Conservation (phyloP, 2,797 vertebrate genomes). For the Syngnathus acus region DNA sequence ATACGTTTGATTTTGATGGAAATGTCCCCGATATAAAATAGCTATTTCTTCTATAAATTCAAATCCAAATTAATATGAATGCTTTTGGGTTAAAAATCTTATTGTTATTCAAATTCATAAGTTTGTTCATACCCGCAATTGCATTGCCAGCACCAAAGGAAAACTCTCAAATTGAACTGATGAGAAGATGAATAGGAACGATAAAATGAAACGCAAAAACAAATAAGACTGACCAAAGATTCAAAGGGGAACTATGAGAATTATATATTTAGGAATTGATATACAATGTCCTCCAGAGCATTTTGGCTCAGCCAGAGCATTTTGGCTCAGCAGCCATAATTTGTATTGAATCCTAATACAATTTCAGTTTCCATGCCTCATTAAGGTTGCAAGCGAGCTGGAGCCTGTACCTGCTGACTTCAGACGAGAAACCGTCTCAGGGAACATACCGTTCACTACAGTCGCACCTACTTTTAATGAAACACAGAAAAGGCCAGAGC, state of each 20-base stretch:
- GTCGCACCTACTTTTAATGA: no score
- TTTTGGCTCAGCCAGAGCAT: not conserved
- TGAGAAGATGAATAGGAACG: not conserved
- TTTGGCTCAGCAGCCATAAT: not conserved
- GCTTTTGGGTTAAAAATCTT: not conserved
- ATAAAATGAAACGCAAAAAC: not conserved
- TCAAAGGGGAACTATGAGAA: not conserved
- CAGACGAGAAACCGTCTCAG: not conserved
- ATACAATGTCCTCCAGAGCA: not conserved
- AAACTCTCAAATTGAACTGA: not conserved
- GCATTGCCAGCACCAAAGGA: not conserved
- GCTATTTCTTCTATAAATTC: slow-evolving; percentile 1
- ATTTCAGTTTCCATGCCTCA: not conserved
- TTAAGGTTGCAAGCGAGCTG: not conserved
- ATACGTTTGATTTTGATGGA: slow-evolving; percentile 14
- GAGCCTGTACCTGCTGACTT: not conserved
- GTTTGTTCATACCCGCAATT: not conserved
- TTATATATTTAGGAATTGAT: not conserved
- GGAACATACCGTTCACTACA: not conserved
- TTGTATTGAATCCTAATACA: not conserved
- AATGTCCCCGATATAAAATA: not conserved
- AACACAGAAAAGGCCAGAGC: no score
- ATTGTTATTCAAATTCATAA: not conserved
- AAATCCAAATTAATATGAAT: not conserved
- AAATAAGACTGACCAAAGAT: not conserved